phyloP scores from a whole-genome alignment of 2,888 invertebrate genomes.

The Orthosia cruda region DNA sequence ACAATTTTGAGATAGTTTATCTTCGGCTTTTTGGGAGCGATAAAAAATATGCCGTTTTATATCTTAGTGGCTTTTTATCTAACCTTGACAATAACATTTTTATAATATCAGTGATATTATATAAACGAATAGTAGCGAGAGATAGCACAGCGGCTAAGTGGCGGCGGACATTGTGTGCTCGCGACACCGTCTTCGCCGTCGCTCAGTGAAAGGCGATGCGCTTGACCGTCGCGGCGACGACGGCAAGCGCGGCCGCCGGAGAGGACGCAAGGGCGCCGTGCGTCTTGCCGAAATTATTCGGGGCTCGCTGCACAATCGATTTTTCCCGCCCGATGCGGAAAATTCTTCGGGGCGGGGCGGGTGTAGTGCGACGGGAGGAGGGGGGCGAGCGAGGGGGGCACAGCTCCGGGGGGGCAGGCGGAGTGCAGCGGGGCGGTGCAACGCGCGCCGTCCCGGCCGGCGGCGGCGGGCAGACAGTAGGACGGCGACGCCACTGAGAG shows the following conservation, averaged over 20 bases:
- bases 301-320: slow-evolving; percentile 92
- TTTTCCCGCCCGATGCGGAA: slow-evolving; percentile 92
- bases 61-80: slow-evolving; percentile 56
- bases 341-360: slow-evolving; percentile 91
- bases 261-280: slow-evolving; percentile 91
- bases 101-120: slow-evolving; percentile 55
- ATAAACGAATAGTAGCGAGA: slow-evolving; percentile 44
- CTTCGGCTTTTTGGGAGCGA: slow-evolving; percentile 42
- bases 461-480: slow-evolving; percentile 90
- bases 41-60: slow-evolving; percentile 54
- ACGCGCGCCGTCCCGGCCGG: slow-evolving; percentile 89
- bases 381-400: slow-evolving; percentile 80
- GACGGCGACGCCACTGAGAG: slow-evolving; percentile 91
- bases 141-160: slow-evolving; percentile 47
- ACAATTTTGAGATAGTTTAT: slow-evolving; percentile 57
- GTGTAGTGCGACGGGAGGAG: slow-evolving; percentile 82
- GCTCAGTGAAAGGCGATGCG: slow-evolving; percentile 82
- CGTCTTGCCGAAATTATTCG: slow-evolving; percentile 92
- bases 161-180: slow-evolving; percentile 50
- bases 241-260: slow-evolving; percentile 69
- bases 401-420: slow-evolving; percentile 87
- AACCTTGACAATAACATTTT: slow-evolving; percentile 63
- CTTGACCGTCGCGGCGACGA: slow-evolving; percentile 82
- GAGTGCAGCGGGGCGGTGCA: slow-evolving; percentile 91
- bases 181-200: slow-evolving; percentile 32